phyloP scores from a whole-genome alignment of 2,797 vertebrate species.

The Micromesistius poutassou region DNA sequence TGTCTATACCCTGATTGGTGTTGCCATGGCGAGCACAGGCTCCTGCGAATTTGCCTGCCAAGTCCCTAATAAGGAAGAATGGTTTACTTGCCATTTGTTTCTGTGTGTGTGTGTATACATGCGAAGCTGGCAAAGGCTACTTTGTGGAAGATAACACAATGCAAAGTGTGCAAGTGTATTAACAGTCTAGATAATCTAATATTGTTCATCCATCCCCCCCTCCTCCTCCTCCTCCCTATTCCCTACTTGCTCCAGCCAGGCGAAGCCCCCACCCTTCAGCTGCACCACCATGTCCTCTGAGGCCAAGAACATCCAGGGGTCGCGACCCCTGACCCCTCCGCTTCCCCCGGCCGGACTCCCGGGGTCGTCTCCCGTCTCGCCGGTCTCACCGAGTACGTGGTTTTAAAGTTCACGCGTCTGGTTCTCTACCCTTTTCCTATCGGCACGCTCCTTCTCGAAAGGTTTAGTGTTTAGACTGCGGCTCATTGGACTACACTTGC shows the following conservation, averaged over 20 bases:
- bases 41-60: conserved; percentile 6
- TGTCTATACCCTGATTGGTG: conserved; percentile 21
- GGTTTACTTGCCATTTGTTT: conserved; percentile 5
- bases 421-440: neutral
- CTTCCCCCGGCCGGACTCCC: conserved; percentile 40
- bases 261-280: neutral
- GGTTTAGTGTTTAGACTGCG: neutral
- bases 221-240: conserved; percentile 9
- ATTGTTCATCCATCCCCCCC: neutral
- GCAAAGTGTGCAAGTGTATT: neutral
- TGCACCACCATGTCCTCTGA: conserved; percentile 66
- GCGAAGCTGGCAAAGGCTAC: neutral
- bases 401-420: neutral
- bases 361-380: conserved; percentile 41
- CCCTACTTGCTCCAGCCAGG: conserved; percentile 24
- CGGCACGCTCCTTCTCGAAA: neutral
- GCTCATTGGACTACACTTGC: neutral
- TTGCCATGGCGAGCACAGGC: conserved; percentile 31
- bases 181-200: neutral
- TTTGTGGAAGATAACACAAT: too few relatives aligned
- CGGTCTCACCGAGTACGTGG: conserved; percentile 38
- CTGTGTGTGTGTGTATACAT: neutral
- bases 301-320: conserved; percentile 38
- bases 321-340: conserved; percentile 59
- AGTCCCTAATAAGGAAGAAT: conserved; percentile 12